These are phyloP conservation scores for Drosophila diplacantha DNA, from an alignment of 2,888 invertebrate genomes.

Conservation along the genomic window DNA sequence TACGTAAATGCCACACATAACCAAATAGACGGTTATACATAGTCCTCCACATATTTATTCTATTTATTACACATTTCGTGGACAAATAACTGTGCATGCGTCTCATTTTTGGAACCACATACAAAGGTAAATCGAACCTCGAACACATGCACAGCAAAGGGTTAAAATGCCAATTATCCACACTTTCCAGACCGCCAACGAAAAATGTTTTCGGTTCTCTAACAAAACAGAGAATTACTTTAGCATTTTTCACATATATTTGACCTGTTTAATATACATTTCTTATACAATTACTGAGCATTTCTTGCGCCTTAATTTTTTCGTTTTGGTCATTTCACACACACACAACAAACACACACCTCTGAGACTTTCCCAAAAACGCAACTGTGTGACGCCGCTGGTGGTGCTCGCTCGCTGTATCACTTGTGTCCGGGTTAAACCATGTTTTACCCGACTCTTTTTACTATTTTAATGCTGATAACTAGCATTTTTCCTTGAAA, in stretches of 20 bases:
- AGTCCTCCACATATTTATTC: not conserved
- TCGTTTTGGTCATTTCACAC: slow-evolving; percentile 11
- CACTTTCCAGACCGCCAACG: not conserved
- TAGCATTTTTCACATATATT: not conserved
- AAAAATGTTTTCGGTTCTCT: not conserved
- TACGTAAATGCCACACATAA: not conserved
- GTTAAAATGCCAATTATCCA: not conserved
- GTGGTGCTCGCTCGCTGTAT: not conserved
- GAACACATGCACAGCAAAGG: not conserved
- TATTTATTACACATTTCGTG: slow-evolving; percentile 2
- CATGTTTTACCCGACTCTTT: slow-evolving; percentile 13
- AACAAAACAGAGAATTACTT: not conserved
- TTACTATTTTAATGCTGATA: not conserved
- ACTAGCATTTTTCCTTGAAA: slow-evolving; percentile 15
- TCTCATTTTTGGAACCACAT: slow-evolving; percentile 5
- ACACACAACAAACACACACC: slow-evolving; percentile 22
- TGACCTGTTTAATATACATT: slow-evolving; percentile 12
- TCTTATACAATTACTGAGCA: slow-evolving; percentile 40
- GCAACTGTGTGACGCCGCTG: slow-evolving; percentile 10
- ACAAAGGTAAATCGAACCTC: not conserved
- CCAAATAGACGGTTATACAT: not conserved
- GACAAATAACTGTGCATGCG: slow-evolving; percentile 9
- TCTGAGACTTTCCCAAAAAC: slow-evolving; percentile 16
- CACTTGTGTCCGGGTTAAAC: not conserved
- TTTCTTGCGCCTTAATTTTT: slow-evolving; percentile 25